phyloP scores from a whole-genome alignment of 2,797 vertebrate species.

The Acropternis orthonyx region DNA sequence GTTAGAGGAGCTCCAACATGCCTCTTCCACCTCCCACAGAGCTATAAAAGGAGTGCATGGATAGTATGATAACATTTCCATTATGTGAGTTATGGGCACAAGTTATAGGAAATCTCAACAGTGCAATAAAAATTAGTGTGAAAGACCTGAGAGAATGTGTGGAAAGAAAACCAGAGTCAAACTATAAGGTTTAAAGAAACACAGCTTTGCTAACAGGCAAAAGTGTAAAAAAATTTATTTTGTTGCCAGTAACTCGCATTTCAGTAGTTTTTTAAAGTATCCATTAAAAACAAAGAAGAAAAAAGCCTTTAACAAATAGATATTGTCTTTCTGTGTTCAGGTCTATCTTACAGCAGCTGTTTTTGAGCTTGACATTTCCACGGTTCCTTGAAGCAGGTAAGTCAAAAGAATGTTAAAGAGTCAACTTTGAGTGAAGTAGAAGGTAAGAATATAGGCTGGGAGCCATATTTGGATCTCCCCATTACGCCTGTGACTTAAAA shows the following conservation, averaged over 20 bases:
- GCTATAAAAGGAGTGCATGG: background rate
- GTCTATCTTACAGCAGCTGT: slow-evolving; percentile 93
- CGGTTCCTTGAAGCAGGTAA: slow-evolving; percentile 89
- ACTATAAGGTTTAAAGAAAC: background rate
- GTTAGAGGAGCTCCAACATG: background rate
- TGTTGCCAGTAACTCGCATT: background rate
- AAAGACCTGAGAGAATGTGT: background rate
- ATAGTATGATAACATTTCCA: background rate
- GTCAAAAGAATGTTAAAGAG: slow-evolving; percentile 45
- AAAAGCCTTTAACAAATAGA: background rate
- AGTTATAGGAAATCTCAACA: background rate
- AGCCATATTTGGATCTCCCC: background rate
- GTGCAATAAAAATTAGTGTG: background rate
- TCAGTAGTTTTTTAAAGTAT: background rate
- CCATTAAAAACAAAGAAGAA: background rate
- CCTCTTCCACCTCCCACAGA: background rate
- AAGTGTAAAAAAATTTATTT: background rate
- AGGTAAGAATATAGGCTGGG: background rate
- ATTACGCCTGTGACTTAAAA: background rate
- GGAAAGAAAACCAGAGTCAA: background rate
- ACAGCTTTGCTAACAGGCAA: background rate
- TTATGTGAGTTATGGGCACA: background rate
- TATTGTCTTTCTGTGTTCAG: slow-evolving; percentile 73
- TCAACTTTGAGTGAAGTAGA: slow-evolving; percentile 24
- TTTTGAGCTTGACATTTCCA: slow-evolving; percentile 89